phyloP scores from a whole-genome alignment of 2,113 vertebrate species.

The Silurus asotus region DNA sequence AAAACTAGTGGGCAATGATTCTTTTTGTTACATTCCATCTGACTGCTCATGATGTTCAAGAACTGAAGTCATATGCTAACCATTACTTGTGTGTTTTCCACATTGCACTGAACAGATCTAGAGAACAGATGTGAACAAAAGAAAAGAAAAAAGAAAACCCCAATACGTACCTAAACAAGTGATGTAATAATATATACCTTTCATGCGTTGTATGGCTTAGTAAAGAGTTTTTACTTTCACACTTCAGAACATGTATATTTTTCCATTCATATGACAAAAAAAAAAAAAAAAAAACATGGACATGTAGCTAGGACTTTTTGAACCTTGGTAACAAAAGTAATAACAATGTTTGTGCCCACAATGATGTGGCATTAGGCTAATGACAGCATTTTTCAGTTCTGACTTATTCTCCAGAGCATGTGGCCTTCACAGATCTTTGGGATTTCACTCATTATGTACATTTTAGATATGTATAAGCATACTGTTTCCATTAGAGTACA shows the following conservation, averaged over 20 bases:
- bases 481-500: neutral
- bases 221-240: constrained; percentile 42
- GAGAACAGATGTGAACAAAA: constrained; percentile 31
- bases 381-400: constrained; percentile 58
- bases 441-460: neutral
- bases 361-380: constrained; percentile 55
- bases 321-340: constrained; percentile 58
- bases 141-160: neutral
- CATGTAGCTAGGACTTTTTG: neutral
- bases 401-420: constrained; percentile 53
- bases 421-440: constrained; percentile 15
- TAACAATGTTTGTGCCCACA: constrained; percentile 54
- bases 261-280: constrained; percentile 28
- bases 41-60: constrained; percentile 19
- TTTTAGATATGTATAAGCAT: constrained; percentile 10
- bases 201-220: neutral
- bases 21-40: neutral
- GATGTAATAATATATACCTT: neutral
- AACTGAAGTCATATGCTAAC: constrained; percentile 55
- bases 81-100: constrained; percentile 52
- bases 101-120: constrained; percentile 45
- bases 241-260: constrained; percentile 44
- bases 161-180: constrained; percentile 56
- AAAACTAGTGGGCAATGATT: constrained; percentile 11
- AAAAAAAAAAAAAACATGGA: neutral